phyloP scores from a whole-genome alignment of 2,113 vertebrate species.

The Otolemur garnettii region DNA sequence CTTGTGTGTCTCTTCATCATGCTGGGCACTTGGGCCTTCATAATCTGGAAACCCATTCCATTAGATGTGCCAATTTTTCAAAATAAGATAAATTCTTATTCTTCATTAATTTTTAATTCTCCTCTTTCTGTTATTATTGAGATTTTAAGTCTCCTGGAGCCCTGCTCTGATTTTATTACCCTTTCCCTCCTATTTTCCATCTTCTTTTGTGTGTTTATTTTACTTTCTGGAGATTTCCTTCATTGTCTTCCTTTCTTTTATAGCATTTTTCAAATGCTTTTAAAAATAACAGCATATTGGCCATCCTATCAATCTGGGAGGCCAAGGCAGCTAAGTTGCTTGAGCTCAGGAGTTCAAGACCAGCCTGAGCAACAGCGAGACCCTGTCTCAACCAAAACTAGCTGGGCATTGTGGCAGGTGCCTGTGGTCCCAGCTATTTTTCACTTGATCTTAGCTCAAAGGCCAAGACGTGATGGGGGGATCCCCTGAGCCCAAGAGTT shows the following conservation, averaged over 20 bases:
- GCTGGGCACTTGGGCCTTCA: background rate
- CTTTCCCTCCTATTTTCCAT: background rate
- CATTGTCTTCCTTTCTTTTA: background rate
- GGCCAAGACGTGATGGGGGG: no score
- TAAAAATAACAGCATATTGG: no score
- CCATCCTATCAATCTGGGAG: no score
- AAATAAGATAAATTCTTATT: background rate
- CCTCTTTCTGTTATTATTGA: background rate
- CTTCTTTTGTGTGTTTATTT: conserved; percentile 37
- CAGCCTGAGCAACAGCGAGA: no score
- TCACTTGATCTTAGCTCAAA: no score
- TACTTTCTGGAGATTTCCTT: conserved; percentile 42
- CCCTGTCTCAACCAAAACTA: no score
- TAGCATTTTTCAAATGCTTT: background rate
- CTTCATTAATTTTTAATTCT: background rate
- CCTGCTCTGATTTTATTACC: background rate
- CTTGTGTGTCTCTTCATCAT: background rate
- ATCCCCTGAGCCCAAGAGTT: no score
- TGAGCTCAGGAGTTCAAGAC: no score
- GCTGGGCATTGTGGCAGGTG: no score
- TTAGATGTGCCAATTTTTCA: background rate
- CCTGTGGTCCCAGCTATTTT: no score
- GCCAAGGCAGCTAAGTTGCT: no score
- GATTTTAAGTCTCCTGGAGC: background rate
- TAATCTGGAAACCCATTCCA: background rate